phyloP scores from a whole-genome alignment of 1,140 invertebrate species.

The Lepidurus arcticus region DNA sequence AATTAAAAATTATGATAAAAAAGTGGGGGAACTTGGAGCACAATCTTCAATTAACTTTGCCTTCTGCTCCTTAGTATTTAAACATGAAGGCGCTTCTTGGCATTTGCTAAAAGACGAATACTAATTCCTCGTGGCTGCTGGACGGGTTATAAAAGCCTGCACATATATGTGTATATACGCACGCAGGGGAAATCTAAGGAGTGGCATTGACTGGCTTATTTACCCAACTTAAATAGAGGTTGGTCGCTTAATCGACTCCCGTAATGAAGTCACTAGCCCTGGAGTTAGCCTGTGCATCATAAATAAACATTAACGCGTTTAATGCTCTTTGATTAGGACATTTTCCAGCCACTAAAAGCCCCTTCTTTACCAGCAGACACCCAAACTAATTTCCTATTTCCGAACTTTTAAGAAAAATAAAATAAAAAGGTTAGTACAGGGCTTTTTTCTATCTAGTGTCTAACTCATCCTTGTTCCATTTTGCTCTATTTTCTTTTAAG shows the following conservation, averaged over 20 bases:
- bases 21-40: neutral
- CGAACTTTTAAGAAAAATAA: neutral
- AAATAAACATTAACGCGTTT: constrained; percentile 15
- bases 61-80: neutral
- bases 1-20: constrained; percentile 20
- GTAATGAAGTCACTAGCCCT: constrained; percentile 18
- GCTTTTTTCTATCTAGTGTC: neutral
- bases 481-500: neutral
- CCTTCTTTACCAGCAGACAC: constrained; percentile 2
- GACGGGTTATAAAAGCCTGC: neutral
- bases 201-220: constrained; percentile 9
- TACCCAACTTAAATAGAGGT: constrained; percentile 11
- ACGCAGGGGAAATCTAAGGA: neutral
- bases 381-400: constrained; percentile 7
- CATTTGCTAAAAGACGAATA: neutral
- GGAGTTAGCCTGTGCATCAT: constrained; percentile 8
- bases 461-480: constrained; percentile 6
- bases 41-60: neutral
- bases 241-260: constrained; percentile 6
- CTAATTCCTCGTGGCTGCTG: neutral
- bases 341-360: constrained; percentile 10
- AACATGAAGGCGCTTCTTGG: neutral
- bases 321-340: constrained; percentile 9
- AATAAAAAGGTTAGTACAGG: neutral
- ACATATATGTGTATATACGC: neutral